Conservation (phyloP, 2,113 vertebrate genomes). For the Machaerirhynchus nigripectus region DNA sequence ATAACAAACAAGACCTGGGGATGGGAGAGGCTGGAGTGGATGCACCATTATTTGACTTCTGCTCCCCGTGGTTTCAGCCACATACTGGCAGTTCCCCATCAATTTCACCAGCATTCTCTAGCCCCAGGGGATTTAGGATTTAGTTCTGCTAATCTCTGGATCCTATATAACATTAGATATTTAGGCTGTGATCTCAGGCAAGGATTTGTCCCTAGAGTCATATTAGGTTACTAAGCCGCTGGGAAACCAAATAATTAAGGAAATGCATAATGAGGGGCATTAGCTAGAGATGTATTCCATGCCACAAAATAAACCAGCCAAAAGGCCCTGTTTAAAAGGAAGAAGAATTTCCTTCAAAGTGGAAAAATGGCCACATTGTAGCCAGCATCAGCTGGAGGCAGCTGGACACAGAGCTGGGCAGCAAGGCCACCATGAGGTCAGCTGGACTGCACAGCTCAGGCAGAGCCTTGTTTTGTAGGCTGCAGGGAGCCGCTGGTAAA, state of each 20-base stretch:
- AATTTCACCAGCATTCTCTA: background rate
- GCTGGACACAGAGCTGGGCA: background rate
- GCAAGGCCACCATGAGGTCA: fast-evolving
- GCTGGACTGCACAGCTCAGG: background rate
- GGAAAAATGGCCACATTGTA: background rate
- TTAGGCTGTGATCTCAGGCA: conserved; percentile 17
- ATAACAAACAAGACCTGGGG: background rate
- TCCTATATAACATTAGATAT: conserved; percentile 10
- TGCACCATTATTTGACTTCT: background rate
- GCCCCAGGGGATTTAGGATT: background rate
- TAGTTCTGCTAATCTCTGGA: conserved; percentile 25
- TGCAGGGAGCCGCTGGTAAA: background rate
- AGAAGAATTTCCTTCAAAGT: background rate
- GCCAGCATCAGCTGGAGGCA: background rate
- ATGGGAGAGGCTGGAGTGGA: background rate
- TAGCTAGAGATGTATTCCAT: background rate
- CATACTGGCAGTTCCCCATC: background rate
- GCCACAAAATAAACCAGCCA: background rate
- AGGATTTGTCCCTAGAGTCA: conserved; percentile 14
- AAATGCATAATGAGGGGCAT: conserved; percentile 4
- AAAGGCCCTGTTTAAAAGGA: background rate
- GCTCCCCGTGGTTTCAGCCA: background rate
- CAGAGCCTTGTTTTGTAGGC: background rate
- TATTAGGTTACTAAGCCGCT: background rate
- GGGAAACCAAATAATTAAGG: conserved; percentile 44